Conservation (phyloP, 2,797 vertebrate genomes). For the Euphonia xanthogaster region DNA sequence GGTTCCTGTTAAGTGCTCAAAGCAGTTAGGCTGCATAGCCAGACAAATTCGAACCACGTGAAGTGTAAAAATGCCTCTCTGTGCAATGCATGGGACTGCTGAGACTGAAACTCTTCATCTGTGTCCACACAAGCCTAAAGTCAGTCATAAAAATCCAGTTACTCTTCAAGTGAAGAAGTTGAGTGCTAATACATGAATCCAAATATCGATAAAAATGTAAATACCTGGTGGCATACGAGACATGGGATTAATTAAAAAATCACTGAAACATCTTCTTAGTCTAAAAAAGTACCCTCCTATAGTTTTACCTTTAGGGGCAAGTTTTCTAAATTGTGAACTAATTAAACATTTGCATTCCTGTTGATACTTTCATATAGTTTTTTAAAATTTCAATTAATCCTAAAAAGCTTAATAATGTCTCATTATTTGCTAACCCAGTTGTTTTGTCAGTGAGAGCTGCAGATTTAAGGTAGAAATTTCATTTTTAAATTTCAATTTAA, state of each 20-base stretch:
- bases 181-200: not conserved
- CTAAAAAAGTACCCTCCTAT: not conserved
- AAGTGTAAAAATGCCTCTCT: not conserved
- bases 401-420: not conserved
- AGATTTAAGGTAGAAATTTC: not conserved
- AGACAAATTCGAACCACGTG: not conserved
- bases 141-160: not conserved
- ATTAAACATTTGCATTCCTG: not conserved
- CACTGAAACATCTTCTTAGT: not conserved
- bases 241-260: not conserved
- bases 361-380: not conserved
- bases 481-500: not conserved
- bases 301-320: not conserved
- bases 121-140: not conserved
- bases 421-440: not conserved
- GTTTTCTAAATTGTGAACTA: not conserved
- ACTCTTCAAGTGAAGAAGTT: not conserved
- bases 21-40: not conserved
- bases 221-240: accelerated
- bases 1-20: not conserved
- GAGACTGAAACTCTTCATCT: not conserved
- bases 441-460: not conserved
- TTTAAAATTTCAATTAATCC: not conserved
- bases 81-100: not conserved
- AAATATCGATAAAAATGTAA: not conserved